Conservation (phyloP, 2,797 vertebrate species). For the Rhinella marina region DNA sequence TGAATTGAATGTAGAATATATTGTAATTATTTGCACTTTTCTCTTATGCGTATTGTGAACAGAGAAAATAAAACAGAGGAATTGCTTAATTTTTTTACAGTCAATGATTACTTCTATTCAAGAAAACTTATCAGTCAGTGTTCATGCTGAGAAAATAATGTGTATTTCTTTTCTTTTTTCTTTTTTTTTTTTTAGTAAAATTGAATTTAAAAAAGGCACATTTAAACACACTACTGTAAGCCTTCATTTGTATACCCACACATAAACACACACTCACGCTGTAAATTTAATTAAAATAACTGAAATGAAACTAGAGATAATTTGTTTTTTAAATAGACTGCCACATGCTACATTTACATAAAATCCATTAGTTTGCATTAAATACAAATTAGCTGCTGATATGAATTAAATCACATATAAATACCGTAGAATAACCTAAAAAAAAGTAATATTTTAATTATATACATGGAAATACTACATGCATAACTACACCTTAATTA, state of each 20-base stretch:
- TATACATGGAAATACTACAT: slow-evolving; percentile 61
- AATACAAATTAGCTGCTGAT: slow-evolving; percentile 82
- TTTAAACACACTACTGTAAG: slow-evolving; percentile 72
- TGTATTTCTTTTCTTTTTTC: slow-evolving; percentile 67
- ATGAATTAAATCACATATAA: slow-evolving; percentile 81
- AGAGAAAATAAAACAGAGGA: slow-evolving; percentile 22
- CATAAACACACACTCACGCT: slow-evolving; percentile 67
- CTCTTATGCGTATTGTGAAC: slow-evolving; percentile 21
- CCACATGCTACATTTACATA: slow-evolving; percentile 85
- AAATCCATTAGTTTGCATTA: slow-evolving; percentile 83
- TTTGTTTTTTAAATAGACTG: slow-evolving; percentile 84
- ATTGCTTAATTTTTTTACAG: slow-evolving; percentile 32
- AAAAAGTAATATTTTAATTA: slow-evolving; percentile 76
- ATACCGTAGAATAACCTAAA: slow-evolving; percentile 76
- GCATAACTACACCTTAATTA: not conserved
- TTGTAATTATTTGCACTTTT: slow-evolving; percentile 32
- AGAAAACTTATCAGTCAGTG: slow-evolving; percentile 47
- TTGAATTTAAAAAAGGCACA: slow-evolving; percentile 73
- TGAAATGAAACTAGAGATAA: slow-evolving; percentile 83
- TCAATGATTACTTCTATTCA: slow-evolving; percentile 43
- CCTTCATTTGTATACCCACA: slow-evolving; percentile 47
- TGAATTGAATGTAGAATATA: slow-evolving; percentile 17
- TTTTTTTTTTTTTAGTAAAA: slow-evolving; percentile 72
- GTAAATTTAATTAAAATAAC: slow-evolving; percentile 85
- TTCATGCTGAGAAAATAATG: slow-evolving; percentile 59